These are phyloP conservation scores for Notolepis coatsorum DNA, from an alignment of 2,797 vertebrate species.

Conservation along the genomic window DNA sequence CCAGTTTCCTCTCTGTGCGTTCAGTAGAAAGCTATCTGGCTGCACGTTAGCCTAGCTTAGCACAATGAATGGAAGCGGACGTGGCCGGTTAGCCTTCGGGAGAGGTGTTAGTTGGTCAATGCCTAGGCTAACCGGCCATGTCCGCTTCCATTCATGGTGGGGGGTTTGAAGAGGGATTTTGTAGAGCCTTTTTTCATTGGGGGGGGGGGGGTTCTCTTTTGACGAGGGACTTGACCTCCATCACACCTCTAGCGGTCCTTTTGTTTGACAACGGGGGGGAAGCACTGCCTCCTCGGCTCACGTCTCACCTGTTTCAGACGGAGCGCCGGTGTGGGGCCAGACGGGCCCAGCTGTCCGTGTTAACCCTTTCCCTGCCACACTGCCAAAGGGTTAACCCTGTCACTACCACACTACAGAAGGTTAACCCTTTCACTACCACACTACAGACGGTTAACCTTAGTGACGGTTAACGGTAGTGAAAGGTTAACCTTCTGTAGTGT, in stretches of 20 bases:
- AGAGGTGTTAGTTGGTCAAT: no score
- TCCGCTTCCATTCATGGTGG: no score
- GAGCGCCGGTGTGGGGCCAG: slow-evolving; percentile 38
- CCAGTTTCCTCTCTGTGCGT: no score
- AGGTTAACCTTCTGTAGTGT: no score
- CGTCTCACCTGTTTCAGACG: slow-evolving; percentile 47
- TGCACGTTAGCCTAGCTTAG: no score
- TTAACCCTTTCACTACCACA: background rate
- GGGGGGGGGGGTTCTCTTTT: slow-evolving; percentile 20
- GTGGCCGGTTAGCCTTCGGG: no score
- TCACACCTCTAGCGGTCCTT: slow-evolving; percentile 55
- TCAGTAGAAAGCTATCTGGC: no score
- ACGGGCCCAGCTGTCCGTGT: slow-evolving; percentile 48
- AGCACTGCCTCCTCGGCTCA: slow-evolving; percentile 21
- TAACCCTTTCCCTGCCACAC: background rate
- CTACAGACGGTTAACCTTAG: no score
- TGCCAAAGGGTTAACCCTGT: background rate
- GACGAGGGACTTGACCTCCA: slow-evolving; percentile 60
- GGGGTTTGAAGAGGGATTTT: no score
- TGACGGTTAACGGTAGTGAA: no score
- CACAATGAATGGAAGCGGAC: no score
- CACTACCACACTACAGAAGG: background rate
- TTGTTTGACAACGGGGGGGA: slow-evolving; percentile 52
- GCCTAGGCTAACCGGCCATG: no score
- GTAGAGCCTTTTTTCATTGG: slow-evolving; percentile 30